Conservation (phyloP, 2,888 invertebrate genomes). For the Lathronympha strigana region DNA sequence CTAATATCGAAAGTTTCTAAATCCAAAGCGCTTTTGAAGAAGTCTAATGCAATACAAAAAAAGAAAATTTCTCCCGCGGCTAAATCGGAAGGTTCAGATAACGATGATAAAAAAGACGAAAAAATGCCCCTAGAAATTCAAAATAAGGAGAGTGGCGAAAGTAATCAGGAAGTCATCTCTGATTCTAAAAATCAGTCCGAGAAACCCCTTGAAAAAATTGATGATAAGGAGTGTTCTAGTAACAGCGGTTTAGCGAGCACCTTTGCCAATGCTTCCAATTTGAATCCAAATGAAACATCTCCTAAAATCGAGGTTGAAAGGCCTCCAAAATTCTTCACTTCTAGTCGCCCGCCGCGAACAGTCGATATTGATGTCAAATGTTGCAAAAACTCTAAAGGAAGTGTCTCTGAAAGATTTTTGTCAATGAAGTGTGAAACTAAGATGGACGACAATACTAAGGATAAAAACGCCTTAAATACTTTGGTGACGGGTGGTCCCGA, state of each 20-base stretch:
- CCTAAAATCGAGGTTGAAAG: slow-evolving; percentile 72
- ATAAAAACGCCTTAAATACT: slow-evolving; percentile 64
- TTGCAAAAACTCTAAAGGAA: slow-evolving; percentile 76
- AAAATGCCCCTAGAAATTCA: slow-evolving; percentile 46
- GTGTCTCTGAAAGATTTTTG: slow-evolving; percentile 74
- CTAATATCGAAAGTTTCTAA: slow-evolving; percentile 60
- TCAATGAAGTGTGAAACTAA: slow-evolving; percentile 74
- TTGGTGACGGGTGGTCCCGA: slow-evolving; percentile 75
- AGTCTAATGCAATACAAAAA: slow-evolving; percentile 53
- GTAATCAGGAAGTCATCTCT: slow-evolving; percentile 5
- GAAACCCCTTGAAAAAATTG: slow-evolving; percentile 36
- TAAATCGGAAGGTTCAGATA: slow-evolving; percentile 43
- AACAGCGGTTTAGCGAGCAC: slow-evolving; percentile 17
- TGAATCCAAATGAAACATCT: slow-evolving; percentile 55
- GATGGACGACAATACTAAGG: slow-evolving; percentile 63
- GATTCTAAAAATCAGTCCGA: slow-evolving; percentile 20
- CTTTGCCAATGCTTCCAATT: slow-evolving; percentile 46
- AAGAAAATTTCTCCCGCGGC: slow-evolving; percentile 57
- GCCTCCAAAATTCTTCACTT: slow-evolving; percentile 79
- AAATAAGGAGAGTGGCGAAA: slow-evolving; percentile 37
- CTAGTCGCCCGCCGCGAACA: slow-evolving; percentile 71
- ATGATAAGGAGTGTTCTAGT: slow-evolving; percentile 7
- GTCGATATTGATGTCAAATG: slow-evolving; percentile 79
- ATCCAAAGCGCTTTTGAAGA: slow-evolving; percentile 64
- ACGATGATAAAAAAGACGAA: slow-evolving; percentile 46